Conservation (phyloP, 2,888 invertebrate genomes). For the Geophilus truncorum region DNA sequence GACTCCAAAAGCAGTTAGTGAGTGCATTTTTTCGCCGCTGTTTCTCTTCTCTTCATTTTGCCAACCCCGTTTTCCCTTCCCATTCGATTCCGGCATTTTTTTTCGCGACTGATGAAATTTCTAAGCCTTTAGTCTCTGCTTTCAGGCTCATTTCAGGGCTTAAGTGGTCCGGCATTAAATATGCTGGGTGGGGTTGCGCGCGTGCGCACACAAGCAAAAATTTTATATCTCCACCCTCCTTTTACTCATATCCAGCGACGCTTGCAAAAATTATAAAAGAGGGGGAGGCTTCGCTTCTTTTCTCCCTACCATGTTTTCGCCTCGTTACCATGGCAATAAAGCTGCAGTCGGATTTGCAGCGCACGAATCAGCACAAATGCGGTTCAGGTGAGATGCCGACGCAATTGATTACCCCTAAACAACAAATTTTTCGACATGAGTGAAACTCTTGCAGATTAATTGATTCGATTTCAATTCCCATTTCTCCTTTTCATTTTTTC, state of each 20-base stretch:
- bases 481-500: neutral
- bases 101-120: neutral
- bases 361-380: conserved; percentile 25
- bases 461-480: neutral
- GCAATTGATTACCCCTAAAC: conserved; percentile 4
- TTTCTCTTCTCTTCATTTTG: neutral
- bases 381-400: conserved; percentile 25
- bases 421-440: neutral
- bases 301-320: conserved; percentile 27
- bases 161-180: conserved; percentile 25
- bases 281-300: conserved; percentile 11
- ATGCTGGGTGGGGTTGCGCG: conserved; percentile 13
- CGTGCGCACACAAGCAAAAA: conserved; percentile 23
- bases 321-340: conserved; percentile 27
- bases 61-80: neutral
- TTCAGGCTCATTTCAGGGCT: conserved; percentile 6
- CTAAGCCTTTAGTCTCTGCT: conserved; percentile 19
- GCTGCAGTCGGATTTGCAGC: conserved; percentile 27
- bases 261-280: conserved; percentile 22
- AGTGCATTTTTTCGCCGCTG: neutral
- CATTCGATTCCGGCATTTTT: conserved; percentile 17
- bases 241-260: conserved; percentile 19
- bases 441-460: neutral
- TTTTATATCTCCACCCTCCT: conserved; percentile 18
- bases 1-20: neutral